These are phyloP conservation scores for Nephrocerus scutellatus DNA, from an alignment of 2,888 invertebrate species.

Conservation along the genomic window DNA sequence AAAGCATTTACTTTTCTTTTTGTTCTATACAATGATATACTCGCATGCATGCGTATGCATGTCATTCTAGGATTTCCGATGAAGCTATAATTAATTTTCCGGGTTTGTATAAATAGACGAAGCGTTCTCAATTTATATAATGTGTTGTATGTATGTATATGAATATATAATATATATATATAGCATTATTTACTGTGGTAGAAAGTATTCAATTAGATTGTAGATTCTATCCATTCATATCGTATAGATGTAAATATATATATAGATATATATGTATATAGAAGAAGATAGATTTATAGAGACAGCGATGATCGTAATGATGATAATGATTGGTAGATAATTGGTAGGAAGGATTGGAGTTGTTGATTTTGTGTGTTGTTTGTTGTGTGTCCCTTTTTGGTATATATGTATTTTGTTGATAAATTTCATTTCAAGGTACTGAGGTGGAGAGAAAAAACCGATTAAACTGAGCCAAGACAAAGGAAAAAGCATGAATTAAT, in stretches of 20 bases:
- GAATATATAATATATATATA: background rate
- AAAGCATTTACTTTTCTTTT: conserved; percentile 28
- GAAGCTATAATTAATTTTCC: too few relatives aligned
- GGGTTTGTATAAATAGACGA: too few relatives aligned
- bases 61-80: too few relatives aligned
- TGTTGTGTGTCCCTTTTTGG: background rate
- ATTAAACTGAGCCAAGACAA: too few relatives aligned
- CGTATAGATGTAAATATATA: conserved; percentile 1
- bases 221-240: background rate
- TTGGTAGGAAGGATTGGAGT: conserved; percentile 12
- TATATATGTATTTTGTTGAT: too few relatives aligned
- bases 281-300: too few relatives aligned
- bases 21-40: conserved; percentile 12
- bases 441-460: too few relatives aligned
- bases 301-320: background rate
- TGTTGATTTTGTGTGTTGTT: conserved; percentile 1
- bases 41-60: too few relatives aligned
- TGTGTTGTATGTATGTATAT: conserved; percentile 8
- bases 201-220: too few relatives aligned
- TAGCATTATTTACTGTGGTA: too few relatives aligned
- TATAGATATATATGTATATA: conserved; percentile 1
- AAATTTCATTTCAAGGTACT: too few relatives aligned
- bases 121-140: conserved; percentile 1
- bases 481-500: too few relatives aligned
- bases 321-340: conserved; percentile 5